Percentiles rank a stretch among this genome's conserved stretches.
These are phyloP conservation scores for Melospiza georgiana DNA, from an alignment of 2,113 vertebrate species.

Conservation along the genomic window DNA sequence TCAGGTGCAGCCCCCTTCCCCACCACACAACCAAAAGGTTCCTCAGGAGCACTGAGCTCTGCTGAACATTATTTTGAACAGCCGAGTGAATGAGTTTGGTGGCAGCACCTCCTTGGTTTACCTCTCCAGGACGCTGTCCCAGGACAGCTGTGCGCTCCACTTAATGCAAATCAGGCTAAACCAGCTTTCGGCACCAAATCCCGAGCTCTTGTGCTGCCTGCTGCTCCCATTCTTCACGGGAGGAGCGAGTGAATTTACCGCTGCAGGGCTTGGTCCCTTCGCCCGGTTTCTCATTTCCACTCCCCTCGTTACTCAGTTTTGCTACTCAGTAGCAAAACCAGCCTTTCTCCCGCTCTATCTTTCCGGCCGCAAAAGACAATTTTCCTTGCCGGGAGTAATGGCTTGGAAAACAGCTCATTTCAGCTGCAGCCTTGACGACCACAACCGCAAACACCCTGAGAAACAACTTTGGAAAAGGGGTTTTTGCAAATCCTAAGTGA, in stretches of 20 bases:
- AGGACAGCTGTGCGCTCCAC: background rate
- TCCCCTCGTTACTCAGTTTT: too few species aligned
- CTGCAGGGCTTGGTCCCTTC: background rate
- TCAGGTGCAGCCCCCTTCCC: background rate
- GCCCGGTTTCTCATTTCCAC: background rate
- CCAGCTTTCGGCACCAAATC: background rate
- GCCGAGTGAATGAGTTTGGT: background rate
- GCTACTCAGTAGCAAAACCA: background rate
- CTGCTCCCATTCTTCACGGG: background rate
- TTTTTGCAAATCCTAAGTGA: background rate
- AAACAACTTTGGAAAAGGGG: background rate
- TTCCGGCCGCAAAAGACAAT: background rate
- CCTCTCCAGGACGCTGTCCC: background rate
- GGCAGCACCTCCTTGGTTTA: background rate
- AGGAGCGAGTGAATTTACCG: background rate
- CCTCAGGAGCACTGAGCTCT: background rate
- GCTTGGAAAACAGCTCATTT: background rate
- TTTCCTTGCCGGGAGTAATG: background rate
- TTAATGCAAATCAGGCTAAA: background rate
- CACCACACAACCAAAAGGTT: background rate
- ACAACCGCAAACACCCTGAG: background rate
- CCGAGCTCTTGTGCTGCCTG: background rate
- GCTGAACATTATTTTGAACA: background rate
- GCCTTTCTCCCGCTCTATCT: background rate
- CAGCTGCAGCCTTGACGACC: background rate